Evolutionary conservation across 2,113 vertebrate species (phyloP), one percentile per base, ranked within the genome.

Genomic region (Grallaria varia): DNA sequence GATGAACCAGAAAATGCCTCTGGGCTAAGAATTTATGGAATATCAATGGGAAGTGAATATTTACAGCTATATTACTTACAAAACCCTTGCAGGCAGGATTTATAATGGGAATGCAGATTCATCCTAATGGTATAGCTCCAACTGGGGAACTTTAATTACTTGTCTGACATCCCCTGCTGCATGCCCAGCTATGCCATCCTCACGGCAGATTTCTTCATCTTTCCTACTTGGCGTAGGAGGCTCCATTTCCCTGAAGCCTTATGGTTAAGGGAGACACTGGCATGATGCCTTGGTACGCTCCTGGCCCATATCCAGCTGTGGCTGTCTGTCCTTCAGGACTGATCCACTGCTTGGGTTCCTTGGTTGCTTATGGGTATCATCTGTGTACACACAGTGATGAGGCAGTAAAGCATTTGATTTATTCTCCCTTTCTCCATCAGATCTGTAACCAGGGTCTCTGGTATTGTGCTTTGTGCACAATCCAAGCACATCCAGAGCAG

Each of bases 171-270:
- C 47, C 60, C 47, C 21, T 81, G 82, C 95, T 93, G 87, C 72
- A 40, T 53, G 90, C 92, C 95, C 92, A 96, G 92, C 96, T 86
- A 37, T 78, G 79, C 85, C 83, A 39, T 80, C 83, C 73, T 80
- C 78, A 49, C 8, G 0, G 83, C 60, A 95, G 91, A 86, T 84
- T 88, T 23, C 95, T 91, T 88, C 93, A 42, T 85, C 88, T 31
- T 10, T 42, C 68, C 59, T 55, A 9, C 68, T 84, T 64, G 59
- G 86, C 6, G 49, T 96, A 49, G 95, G 96, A 96, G 92, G 92
- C 72, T 87, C 69, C 80, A 24, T 53, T 93, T 96, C 86, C 95
- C 92, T 28, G 12, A 87, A 93, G 90, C 84, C 88, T 72, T 75
- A 78, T 25, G 11, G 63, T 67, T 39, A 40, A 90, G 72, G 82